Evolutionary conservation across 2,797 vertebrate genomes (phyloP).

Genomic region (Buceros bicornis): DNA sequence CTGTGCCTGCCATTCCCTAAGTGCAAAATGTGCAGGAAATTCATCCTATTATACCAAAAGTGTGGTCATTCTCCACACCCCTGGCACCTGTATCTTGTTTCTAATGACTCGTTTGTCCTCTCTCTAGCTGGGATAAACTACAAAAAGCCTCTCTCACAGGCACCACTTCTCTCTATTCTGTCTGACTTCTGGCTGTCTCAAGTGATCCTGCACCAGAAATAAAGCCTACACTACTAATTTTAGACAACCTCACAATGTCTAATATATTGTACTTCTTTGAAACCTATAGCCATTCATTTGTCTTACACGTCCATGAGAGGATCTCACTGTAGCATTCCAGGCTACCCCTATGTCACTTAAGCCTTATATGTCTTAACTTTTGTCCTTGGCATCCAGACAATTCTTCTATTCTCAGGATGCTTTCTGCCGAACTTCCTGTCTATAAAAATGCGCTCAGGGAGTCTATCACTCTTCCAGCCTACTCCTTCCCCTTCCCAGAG

Average conservation of each 20-base stretch:
- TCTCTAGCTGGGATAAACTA: conserved; percentile 70
- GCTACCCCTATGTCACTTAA: conserved; percentile 48
- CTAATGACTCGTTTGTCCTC: conserved; percentile 73
- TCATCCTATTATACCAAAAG: conserved; percentile 60
- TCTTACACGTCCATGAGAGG: not conserved
- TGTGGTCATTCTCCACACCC: conserved; percentile 72
- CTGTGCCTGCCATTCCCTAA: conserved; percentile 7
- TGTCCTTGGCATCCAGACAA: conserved; percentile 81
- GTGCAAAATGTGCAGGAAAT: conserved; percentile 60
- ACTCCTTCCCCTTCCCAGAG: conserved; percentile 81
- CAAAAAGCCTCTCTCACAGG: conserved; percentile 18
- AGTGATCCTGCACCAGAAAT: conserved; percentile 40
- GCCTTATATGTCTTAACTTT: conserved; percentile 77
- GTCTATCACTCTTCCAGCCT: conserved; percentile 77
- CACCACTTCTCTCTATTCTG: conserved; percentile 30
- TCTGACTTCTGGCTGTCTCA: conserved; percentile 29
- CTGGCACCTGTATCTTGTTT: conserved; percentile 57
- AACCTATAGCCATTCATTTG: not conserved
- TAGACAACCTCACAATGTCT: conserved; percentile 2
- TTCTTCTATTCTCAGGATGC: conserved; percentile 78
- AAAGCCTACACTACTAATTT: conserved; percentile 21
- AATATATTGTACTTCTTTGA: not conserved
- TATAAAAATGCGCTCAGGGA: conserved; percentile 79
- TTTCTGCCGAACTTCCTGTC: conserved; percentile 81
- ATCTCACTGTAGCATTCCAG: conserved; percentile 50